Evolutionary conservation across 2,113 vertebrate genomes (phyloP).

Genomic region (Anas platyrhynchos): DNA sequence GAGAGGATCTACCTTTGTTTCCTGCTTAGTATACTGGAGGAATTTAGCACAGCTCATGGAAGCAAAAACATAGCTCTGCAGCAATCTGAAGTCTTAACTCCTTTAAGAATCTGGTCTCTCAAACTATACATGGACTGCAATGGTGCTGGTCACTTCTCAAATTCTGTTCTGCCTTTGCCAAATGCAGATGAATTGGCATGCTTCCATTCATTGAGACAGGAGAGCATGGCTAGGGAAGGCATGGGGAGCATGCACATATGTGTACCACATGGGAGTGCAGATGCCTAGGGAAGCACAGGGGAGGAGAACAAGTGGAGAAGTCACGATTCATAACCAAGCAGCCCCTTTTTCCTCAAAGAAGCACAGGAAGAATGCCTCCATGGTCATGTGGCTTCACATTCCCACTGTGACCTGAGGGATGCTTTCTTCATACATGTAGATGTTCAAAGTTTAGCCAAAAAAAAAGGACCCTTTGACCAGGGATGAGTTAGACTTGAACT

Average conservation of each 20-base stretch:
- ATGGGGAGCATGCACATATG: slow-evolving; percentile 26
- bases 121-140: background rate
- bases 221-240: background rate
- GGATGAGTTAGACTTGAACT: background rate
- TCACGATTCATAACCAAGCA: background rate
- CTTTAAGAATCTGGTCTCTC: background rate
- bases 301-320: background rate
- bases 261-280: slow-evolving; percentile 41
- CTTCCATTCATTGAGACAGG: background rate
- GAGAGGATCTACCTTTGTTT: background rate
- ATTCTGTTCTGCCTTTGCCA: background rate
- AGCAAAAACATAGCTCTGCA: background rate
- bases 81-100: background rate
- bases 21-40: background rate
- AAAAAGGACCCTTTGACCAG: background rate
- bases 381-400: background rate
- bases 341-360: background rate
- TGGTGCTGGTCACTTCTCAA: background rate
- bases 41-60: background rate
- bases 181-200: background rate
- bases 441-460: background rate
- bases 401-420: background rate
- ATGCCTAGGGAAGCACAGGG: background rate
- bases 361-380: background rate
- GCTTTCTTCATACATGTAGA: background rate